Evolutionary conservation across 2,113 vertebrate genomes (phyloP), one percentile per base, ranked within the genome.

Genomic region (Sclerurus mexicanus): DNA sequence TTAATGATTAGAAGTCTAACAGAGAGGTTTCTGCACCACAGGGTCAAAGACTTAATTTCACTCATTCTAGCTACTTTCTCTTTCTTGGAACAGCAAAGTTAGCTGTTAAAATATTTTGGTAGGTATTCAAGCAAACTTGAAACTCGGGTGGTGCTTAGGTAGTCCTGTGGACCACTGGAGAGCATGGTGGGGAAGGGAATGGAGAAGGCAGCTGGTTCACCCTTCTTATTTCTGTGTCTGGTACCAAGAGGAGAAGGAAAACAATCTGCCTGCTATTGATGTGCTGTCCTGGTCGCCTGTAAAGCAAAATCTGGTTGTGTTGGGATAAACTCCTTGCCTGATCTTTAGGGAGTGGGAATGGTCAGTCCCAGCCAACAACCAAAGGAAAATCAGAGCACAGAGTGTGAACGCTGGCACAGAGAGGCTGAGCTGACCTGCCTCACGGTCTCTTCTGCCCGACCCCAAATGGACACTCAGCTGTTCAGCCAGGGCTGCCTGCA

Each of bases 341-440:
- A 68, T 39, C 33, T 75, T 68, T 68, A 62, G 37, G 39, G 53
- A 63, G 24, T 3, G 10, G 76, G 42, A 82, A 47, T 3, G 9
- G 50, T 39, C 0, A 0, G 33, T 62, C 59, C 46, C 67, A 59
- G 33, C 9, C 39, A 56, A 14, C 22, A 17, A 4, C 0, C 0
- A 0, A 35, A 60, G 35, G 58, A 63, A 85, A 74, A n/a, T 1
- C 37, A 19, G 49, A 53, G 53, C 4, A 13, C 67, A 50, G 33
- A 59, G 46, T 12, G 21, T 6, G 6, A 0, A 3, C 23, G 25
- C 6, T 21, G 59, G 40, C 44, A 37, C 18, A 7, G 67, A 28
- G 46, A 18, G 56, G 77, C 73, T 35, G 81, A 79, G 71, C 71
- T 2, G 2, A n/a, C 4, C 2, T 0, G 3, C 37, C 31, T 76